These are phyloP conservation scores for Spialia ferax DNA, from an alignment of 2,888 invertebrate species.

Conservation along the genomic window DNA sequence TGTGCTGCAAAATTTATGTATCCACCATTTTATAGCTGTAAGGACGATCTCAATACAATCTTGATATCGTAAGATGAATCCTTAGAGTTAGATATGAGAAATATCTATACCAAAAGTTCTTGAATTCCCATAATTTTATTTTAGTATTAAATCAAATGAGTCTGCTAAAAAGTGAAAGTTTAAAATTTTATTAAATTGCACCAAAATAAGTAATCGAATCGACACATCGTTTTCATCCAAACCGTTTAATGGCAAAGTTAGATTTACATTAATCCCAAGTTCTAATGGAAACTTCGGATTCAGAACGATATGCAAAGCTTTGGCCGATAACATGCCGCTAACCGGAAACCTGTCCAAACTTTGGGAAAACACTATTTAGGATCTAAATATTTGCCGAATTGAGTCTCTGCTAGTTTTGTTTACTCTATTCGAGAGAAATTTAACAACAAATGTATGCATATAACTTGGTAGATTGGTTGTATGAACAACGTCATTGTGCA, in stretches of 20 bases:
- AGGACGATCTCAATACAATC: not conserved
- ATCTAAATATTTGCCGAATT: slow-evolving; percentile 20
- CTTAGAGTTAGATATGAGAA: no score
- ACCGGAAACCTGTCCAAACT: slow-evolving; percentile 20
- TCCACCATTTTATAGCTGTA: not conserved
- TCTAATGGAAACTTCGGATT: slow-evolving; percentile 11
- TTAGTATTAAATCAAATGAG: no score
- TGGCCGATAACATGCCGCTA: slow-evolving; percentile 1
- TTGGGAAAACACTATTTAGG: slow-evolving; percentile 17
- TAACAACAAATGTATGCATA: no score
- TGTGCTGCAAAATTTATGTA: slow-evolving; percentile 13
- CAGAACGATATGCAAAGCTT: slow-evolving; percentile 9
- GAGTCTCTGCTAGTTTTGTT: slow-evolving; percentile 24
- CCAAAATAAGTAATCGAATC: no score
- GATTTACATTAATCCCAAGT: slow-evolving; percentile 2
- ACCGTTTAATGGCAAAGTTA: not conserved
- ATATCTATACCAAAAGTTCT: no score
- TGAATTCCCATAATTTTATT: no score
- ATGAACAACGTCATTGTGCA: no score
- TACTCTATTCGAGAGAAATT: not conserved
- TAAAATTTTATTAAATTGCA: not conserved
- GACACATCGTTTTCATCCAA: no score
- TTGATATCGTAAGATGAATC: no score
- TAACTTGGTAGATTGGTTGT: no score
- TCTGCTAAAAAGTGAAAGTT: no score